Conservation (phyloP, 2,797 vertebrate genomes). For the Hafferia zeledoni region DNA sequence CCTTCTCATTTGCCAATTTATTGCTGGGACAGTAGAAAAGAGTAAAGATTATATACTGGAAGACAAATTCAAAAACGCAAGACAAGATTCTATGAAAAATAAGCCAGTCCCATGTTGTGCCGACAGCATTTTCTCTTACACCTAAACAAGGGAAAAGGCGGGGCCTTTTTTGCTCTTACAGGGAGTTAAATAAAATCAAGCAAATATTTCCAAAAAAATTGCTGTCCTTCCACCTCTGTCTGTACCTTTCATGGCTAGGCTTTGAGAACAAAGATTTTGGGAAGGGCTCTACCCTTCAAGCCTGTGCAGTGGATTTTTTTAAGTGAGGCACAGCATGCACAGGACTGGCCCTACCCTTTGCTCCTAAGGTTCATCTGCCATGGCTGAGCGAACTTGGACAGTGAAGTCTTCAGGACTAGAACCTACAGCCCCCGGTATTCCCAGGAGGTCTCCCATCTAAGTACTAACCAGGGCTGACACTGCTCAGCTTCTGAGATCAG, state of each 20-base stretch:
- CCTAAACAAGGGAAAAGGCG: not conserved
- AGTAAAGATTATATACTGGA: not conserved
- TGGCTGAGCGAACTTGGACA: too few relatives aligned
- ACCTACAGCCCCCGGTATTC: too few relatives aligned
- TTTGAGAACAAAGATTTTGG: too few relatives aligned
- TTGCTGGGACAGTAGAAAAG: not conserved
- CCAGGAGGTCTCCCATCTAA: too few relatives aligned
- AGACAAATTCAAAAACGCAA: not conserved
- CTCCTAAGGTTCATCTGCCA: too few relatives aligned
- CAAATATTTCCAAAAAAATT: not conserved
- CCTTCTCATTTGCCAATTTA: not conserved
- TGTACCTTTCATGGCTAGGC: not conserved
- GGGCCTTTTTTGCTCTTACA: not conserved
- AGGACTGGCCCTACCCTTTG: too few relatives aligned
- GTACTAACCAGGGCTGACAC: too few relatives aligned
- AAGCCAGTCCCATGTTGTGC: rapidly evolving
- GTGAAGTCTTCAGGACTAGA: too few relatives aligned
- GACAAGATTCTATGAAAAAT: not conserved
- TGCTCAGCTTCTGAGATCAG: too few relatives aligned
- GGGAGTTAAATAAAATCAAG: not conserved
- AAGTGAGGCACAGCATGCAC: too few relatives aligned
- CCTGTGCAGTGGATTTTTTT: too few relatives aligned
- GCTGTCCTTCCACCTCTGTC: not conserved
- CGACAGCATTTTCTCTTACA: not conserved
- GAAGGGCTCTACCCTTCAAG: too few relatives aligned